A percentile compares a stretch with the other conserved stretches of the same genome.
These are phyloP conservation scores for Drosophila sulfurigaster DNA, from an alignment of 1,140 invertebrate species.

Conservation along the genomic window DNA sequence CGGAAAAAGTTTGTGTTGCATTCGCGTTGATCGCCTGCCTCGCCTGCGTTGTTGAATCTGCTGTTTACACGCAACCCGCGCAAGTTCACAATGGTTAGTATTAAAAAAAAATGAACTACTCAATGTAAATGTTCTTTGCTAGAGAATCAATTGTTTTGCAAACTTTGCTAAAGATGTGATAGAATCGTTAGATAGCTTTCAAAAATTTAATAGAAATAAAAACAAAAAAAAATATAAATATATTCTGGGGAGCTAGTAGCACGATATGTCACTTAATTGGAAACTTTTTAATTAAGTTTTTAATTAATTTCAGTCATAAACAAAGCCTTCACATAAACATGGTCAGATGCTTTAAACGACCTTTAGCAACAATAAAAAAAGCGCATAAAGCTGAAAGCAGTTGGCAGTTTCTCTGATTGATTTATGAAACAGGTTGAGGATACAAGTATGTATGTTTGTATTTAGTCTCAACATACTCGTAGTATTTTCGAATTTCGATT, in stretches of 20 bases:
- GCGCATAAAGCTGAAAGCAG: conserved; percentile 51
- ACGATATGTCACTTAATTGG: conserved; percentile 29
- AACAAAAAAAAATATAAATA: neutral
- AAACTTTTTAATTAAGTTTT: conserved; percentile 65
- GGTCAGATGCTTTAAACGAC: conserved; percentile 56
- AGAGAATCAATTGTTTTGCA: too few species aligned
- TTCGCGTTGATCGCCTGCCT: conserved; percentile 61
- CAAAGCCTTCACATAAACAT: conserved; percentile 25
- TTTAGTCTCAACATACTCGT: conserved; percentile 7
- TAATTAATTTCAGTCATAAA: conserved; percentile 48
- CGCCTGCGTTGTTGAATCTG: conserved; percentile 63
- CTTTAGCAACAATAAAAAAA: conserved; percentile 55
- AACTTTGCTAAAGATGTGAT: neutral
- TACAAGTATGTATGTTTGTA: neutral
- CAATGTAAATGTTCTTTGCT: neutral
- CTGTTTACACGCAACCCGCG: conserved; percentile 75
- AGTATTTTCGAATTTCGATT: conserved; percentile 1
- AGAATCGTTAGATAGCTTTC: neutral
- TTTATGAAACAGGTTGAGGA: conserved; percentile 54
- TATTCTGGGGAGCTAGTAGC: conserved; percentile 2
- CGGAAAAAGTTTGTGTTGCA: conserved; percentile 69
- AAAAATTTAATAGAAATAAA: conserved; percentile 1
- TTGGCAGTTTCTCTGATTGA: conserved; percentile 61
- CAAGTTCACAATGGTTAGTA: conserved; percentile 78
- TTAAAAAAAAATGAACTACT: conserved; percentile 7